Evolutionary conservation across 2,888 invertebrate species (phyloP), one percentile per base, ranked within the genome.

Genomic region (Stenotaenia linearis): DNA sequence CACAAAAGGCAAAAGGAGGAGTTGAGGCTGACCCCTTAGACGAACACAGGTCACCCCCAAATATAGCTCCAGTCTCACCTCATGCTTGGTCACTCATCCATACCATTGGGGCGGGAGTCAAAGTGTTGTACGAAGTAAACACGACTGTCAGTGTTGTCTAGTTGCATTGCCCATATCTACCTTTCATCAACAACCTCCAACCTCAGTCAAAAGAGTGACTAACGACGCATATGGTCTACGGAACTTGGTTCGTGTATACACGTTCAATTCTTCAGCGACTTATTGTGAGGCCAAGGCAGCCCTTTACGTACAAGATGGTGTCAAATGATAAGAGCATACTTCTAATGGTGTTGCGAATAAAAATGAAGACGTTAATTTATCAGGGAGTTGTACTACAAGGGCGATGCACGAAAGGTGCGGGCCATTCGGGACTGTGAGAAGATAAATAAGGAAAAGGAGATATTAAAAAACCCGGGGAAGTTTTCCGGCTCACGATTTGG

Each of bases 91-190:
- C 28, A 10, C 69, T n/a, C 69, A 69, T 28, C 69, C 69, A 12
- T 69, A 69, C 69, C 69, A 28, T 69, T 69, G n/a, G 69, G 69
- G 69, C 69, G 69, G 69, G 69, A 69, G 69, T 69, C 69, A 69
- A 69, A 69, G 69, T 69, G 69, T 69, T 69, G 69, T 69, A 69
- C 69, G 69, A 25, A 28, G 69, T 69, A 69, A 69, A 69, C 69
- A 69, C 69, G 69, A 69, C 69, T 28, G 69, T 28, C 69, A 69
- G 12, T 69, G 69, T 69, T 69, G 69, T 69, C 69, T 69, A 0
- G 25, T 23, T 18, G 50, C 25, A 28, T 9, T 28, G 25, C 69
- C 18, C 69, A 10, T 69, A 25, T 69, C 69, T 69, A 69, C 25
- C 69, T 25, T 69, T 28, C 69, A 69, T 28, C 69, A 69, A 69